phyloP scores from a whole-genome alignment of 2,113 vertebrate species.

The Columba livia region DNA sequence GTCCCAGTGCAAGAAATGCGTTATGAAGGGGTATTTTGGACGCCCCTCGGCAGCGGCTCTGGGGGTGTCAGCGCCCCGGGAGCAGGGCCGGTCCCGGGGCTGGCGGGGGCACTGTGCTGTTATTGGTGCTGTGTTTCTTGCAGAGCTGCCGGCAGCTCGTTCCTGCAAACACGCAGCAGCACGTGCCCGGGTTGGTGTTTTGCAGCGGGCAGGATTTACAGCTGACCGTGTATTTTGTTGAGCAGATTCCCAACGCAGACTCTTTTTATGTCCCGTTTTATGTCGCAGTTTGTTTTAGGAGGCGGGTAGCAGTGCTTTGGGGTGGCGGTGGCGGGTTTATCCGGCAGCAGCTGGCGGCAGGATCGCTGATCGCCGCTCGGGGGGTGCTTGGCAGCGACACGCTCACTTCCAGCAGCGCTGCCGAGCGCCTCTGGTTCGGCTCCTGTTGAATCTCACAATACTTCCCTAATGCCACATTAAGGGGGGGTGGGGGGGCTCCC shows the following conservation, averaged over 20 bases:
- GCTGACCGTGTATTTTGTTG: accelerated
- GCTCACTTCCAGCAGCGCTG: conserved; percentile 9
- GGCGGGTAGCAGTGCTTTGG: not conserved
- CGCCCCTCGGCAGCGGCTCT: accelerated
- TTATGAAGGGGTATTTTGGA: not conserved
- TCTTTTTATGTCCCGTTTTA: not conserved
- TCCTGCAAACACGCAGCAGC: not conserved
- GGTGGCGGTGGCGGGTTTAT: not conserved
- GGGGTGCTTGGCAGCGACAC: conserved; percentile 48
- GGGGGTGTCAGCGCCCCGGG: not conserved
- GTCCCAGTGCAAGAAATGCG: not conserved
- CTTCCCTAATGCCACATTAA: conserved; percentile 53
- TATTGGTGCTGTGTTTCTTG: accelerated
- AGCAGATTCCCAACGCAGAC: accelerated
- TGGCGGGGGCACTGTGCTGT: accelerated
- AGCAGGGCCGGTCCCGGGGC: accelerated
- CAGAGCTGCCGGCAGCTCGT: not conserved
- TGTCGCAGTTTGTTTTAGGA: not conserved
- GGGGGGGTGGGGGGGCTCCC: conserved; percentile 34
- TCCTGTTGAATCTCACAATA: conserved; percentile 38
- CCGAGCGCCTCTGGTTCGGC: conserved; percentile 44
- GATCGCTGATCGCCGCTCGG: conserved; percentile 16
- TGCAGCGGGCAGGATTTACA: not conserved
- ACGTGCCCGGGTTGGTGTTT: not conserved
- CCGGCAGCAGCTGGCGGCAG: conserved; percentile 42